Base-by-base conservation (phyloP, 1,140 invertebrate genomes). In the Belonocnema kinseyi region DNA sequence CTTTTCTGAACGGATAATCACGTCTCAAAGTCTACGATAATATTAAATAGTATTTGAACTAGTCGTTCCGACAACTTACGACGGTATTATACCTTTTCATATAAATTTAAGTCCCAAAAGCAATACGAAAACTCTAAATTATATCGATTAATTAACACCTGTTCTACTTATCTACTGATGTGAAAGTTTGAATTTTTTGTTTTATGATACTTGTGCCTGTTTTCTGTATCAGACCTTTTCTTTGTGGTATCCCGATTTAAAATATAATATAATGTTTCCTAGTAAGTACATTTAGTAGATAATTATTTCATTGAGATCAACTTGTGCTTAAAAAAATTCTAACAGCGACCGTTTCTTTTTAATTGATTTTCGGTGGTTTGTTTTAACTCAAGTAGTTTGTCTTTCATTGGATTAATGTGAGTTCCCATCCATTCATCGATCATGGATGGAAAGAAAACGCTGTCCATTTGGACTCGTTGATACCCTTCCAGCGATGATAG, bases 381-480 rank as follows among this genome's bases (percentile, higher is more conserved):
- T 80, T 92, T 92, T 1, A 93, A 80, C 79, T 93, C 90, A 50
- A 90, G 78, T 1, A 93, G 80, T 80, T 92, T 91, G 54, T 89
- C 85, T 80, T 92, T 92, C 50, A 93, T 88, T 0, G 93, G 93
- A 6, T 90, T 85, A 33, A 94, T 85, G 76, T 93, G 90, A 19
- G 93, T 93, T 11, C 92, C 92, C 4, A 93, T 83, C 90, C 93
- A 93, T 82, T 94, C 93, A 14, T 93, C 92, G 12, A 93, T 87
- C 46, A 90, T 93, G 4, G 92, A 86, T 10, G 87, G 80, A 74
- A 92, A 93, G 75, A 92, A 93, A 51, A 92, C 88, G 33, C 86
- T 85, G 80, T 93, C 92, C 89, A 94, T 90, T 82, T 93, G 89
- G 51, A 90, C 84, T 75, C 90, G 90, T 77, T 94, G 78, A 81